phyloP scores from a whole-genome alignment of 2,113 vertebrate genomes.

The Calyptomena viridis region DNA sequence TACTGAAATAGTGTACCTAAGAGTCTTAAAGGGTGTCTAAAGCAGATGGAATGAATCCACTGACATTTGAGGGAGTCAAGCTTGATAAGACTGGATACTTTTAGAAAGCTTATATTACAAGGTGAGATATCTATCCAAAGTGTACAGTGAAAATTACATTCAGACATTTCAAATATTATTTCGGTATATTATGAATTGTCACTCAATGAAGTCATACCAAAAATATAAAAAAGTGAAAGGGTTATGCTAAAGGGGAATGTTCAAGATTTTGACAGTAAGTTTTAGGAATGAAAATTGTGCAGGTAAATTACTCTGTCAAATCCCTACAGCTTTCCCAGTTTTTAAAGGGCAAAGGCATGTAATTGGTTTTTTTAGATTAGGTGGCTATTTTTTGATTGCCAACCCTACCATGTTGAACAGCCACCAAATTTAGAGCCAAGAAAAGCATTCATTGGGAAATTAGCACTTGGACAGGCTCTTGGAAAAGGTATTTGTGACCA shows the following conservation, averaged over 20 bases:
- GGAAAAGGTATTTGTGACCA: not conserved
- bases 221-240: not conserved
- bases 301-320: not conserved
- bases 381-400: not conserved
- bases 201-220: not conserved
- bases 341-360: not conserved
- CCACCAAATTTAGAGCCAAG: not conserved
- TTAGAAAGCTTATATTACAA: not conserved
- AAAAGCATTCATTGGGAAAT: fast-evolving
- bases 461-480: not conserved
- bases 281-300: not conserved
- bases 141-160: not conserved
- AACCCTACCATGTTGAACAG: not conserved
- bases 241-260: not conserved
- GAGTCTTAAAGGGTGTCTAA: too few species aligned
- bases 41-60: not conserved
- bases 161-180: not conserved
- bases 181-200: not conserved
- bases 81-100: not conserved
- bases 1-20: not conserved
- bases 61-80: not conserved
- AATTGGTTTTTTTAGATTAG: not conserved
- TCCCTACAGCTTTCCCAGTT: not conserved
- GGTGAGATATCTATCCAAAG: not conserved
- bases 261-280: not conserved